Percentiles rank a stretch among this genome's conserved stretches.
Conservation (phyloP, 2,888 invertebrate species). For the Nomada flava region DNA sequence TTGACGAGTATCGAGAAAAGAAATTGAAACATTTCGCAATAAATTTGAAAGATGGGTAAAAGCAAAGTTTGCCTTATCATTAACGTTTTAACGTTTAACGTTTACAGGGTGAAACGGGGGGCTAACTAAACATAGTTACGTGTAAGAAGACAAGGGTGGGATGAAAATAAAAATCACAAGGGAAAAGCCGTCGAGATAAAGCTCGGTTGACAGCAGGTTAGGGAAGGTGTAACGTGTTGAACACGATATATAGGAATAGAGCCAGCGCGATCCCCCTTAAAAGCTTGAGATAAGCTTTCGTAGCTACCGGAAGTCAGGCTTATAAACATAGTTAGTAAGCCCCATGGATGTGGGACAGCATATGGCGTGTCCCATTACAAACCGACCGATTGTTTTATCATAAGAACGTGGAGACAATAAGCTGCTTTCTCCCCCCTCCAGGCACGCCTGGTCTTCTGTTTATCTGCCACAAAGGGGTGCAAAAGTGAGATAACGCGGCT, state of each 20-base stretch:
- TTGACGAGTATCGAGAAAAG: too few species aligned
- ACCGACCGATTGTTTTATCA: conserved; percentile 72
- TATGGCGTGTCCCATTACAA: conserved; percentile 58
- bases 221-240: conserved; percentile 51
- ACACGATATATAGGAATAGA: conserved; percentile 50
- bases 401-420: conserved; percentile 61
- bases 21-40: too few species aligned
- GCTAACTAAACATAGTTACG: conserved; percentile 27
- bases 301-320: conserved; percentile 71
- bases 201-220: conserved; percentile 50
- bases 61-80: conserved; percentile 13
- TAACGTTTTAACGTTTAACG: conserved; percentile 35
- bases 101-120: conserved; percentile 6
- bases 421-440: neutral
- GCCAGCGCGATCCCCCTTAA: conserved; percentile 62
- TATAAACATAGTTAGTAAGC: conserved; percentile 73
- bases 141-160: conserved; percentile 25
- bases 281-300: conserved; percentile 71
- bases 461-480: neutral
- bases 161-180: conserved; percentile 58
- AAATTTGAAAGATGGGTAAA: neutral
- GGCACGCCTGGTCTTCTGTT: neutral
- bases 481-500: neutral
- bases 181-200: conserved; percentile 66
- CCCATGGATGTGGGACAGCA: conserved; percentile 22